Evolutionary conservation across 2,113 vertebrate genomes (phyloP).

Genomic region (Phodopus roborovskii): DNA sequence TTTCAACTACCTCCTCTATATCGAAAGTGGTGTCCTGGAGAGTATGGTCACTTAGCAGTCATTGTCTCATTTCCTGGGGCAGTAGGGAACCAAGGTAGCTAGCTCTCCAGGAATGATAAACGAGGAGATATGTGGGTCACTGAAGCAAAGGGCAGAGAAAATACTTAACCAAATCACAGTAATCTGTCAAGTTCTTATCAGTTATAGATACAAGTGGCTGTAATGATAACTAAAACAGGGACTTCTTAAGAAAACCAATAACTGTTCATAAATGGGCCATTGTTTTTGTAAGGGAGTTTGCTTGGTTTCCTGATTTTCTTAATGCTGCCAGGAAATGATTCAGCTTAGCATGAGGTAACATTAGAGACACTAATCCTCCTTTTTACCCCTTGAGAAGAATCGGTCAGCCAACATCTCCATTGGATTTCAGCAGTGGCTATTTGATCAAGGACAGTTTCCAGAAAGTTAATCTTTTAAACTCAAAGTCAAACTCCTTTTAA

Average conservation of each 20-base stretch:
- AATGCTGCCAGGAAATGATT: background rate
- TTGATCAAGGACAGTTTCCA: conserved; percentile 43
- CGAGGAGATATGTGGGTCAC: background rate
- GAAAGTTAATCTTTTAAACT: conserved; percentile 72
- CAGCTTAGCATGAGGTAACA: background rate
- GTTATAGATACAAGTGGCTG: background rate
- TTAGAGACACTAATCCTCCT: background rate
- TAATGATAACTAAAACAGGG: background rate
- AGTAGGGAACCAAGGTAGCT: conserved; percentile 7
- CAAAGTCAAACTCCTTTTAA: conserved; percentile 61
- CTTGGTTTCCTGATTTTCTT: conserved; percentile 31
- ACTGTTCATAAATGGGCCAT: background rate
- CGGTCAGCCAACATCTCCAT: conserved; percentile 6
- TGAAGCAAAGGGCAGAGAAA: conserved; percentile 7
- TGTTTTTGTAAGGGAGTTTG: background rate
- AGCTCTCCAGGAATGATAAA: background rate
- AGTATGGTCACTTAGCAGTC: conserved; percentile 66
- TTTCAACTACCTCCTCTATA: conserved; percentile 58
- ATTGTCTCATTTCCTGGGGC: conserved; percentile 66
- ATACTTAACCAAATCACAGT: background rate
- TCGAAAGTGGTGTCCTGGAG: conserved; percentile 66
- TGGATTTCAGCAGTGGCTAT: conserved; percentile 58
- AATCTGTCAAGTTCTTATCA: background rate
- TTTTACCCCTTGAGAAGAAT: conserved; percentile 20
- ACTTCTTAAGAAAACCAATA: background rate